Conservation (phyloP, 2,888 invertebrate genomes). For the Elgonia sp. region DNA sequence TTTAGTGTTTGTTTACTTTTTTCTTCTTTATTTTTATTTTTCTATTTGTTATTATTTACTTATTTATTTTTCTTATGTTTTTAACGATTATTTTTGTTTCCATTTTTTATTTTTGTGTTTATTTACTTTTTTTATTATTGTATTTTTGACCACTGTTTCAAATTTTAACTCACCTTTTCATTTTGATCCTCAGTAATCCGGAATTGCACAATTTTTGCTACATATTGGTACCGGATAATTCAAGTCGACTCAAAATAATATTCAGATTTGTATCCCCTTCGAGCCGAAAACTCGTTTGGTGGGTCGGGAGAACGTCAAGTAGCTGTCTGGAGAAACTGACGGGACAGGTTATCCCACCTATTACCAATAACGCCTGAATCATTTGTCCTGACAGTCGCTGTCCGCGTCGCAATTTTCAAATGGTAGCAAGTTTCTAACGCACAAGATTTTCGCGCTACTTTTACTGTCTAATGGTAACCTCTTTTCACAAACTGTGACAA, state of each 20-base stretch:
- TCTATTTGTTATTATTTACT: background rate
- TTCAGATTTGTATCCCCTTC: slow-evolving; percentile 70
- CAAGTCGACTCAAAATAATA: slow-evolving; percentile 68
- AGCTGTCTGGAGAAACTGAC: slow-evolving; percentile 76
- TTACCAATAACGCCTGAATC: slow-evolving; percentile 73
- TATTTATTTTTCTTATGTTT: too few relatives aligned
- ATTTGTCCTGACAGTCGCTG: slow-evolving; percentile 71
- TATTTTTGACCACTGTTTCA: too few relatives aligned
- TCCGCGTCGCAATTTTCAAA: slow-evolving; percentile 65
- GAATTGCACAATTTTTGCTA: slow-evolving; percentile 55
- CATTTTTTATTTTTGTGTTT: too few relatives aligned
- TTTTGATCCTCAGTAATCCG: background rate
- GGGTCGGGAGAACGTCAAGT: slow-evolving; percentile 76
- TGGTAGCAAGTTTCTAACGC: slow-evolving; percentile 60
- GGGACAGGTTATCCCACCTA: slow-evolving; percentile 76
- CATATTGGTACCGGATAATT: slow-evolving; percentile 28
- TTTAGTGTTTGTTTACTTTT: too few relatives aligned
- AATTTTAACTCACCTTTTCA: too few relatives aligned
- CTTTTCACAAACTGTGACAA: background rate
- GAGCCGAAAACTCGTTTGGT: slow-evolving; percentile 75
- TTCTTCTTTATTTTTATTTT: background rate
- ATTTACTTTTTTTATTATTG: too few relatives aligned
- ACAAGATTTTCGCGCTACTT: slow-evolving; percentile 24
- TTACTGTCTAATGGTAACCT: background rate
- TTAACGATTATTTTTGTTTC: too few relatives aligned